Evolutionary conservation across 2,113 vertebrate species (phyloP).

Genomic region (Heterotis niloticus): DNA sequence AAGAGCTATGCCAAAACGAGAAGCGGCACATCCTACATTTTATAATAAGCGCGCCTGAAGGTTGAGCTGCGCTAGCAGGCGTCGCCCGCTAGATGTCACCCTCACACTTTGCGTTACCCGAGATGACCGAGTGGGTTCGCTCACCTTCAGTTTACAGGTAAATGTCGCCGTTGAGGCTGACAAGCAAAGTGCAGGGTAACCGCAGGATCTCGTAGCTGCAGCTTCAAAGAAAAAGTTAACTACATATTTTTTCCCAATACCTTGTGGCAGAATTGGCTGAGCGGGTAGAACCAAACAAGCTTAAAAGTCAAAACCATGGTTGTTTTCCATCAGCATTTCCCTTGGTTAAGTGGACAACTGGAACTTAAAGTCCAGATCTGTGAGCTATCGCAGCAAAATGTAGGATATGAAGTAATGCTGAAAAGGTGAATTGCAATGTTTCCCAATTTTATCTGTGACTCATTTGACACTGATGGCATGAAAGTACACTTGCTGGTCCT

Average conservation of each 20-base stretch:
- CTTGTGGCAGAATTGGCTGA: slow-evolving; percentile 36
- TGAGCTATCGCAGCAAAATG: not conserved
- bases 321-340: slow-evolving; percentile 30
- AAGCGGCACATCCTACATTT: no score
- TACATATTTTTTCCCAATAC: slow-evolving; percentile 35
- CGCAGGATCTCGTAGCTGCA: slow-evolving; percentile 26
- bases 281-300: slow-evolving; percentile 25
- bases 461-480: no score
- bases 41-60: no score
- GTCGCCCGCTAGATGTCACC: not conserved
- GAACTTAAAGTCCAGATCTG: slow-evolving; percentile 1
- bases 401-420: not conserved
- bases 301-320: slow-evolving; percentile 34
- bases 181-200: slow-evolving; percentile 18
- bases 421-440: no score
- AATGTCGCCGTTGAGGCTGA: slow-evolving; percentile 37
- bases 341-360: slow-evolving; percentile 30
- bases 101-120: not conserved
- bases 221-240: slow-evolving; percentile 35
- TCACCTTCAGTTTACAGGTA: not conserved
- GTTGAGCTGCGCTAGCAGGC: no score
- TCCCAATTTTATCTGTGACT: no score
- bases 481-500: no score
- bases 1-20: no score
- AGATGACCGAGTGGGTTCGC: not conserved